Evolutionary conservation across 2,888 invertebrate species (phyloP), one percentile per base, ranked within the genome.

Genomic region (Reticulitermes lucifugus): DNA sequence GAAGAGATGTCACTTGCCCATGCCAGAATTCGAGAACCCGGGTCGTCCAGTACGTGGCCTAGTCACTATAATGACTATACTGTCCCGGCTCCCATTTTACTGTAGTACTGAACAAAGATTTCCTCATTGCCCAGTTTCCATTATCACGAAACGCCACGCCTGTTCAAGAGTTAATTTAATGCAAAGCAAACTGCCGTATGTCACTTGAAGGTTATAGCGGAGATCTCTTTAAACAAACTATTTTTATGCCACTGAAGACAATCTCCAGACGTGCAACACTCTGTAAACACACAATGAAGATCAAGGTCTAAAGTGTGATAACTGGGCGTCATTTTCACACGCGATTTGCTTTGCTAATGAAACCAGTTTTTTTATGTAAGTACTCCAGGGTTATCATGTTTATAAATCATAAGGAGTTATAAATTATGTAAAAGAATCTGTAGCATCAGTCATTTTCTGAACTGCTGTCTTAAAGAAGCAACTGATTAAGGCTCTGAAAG

Each of bases 241-340:
- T 46, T 46, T 12, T 7, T 7, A 46, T 65, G 25, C 55, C 55
- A 18, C 18, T 55, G 14, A 55, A 55, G 14, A 55, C 55, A 55
- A 55, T 55, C 55, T 55, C 55, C 55, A 18, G 5, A 55, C 55
- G 12, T 65, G 7, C 6, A 65, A 65, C 65, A 65, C 65, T n/a
- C 60, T 60, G 21, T 60, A 65, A 10, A 10, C 12, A 65, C n/a
- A 65, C n/a, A 25, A 10, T 25, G n/a, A 65, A 25, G 65, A 25
- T n/a, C n/a, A n/a, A 65, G 65, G 65, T 25, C n/a, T 65, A 65
- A 65, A n/a, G 65, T 65, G 65, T 65, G n/a, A 65, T 65, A 65
- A 65, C n/a, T n/a, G 25, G 65, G n/a, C n/a, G 25, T 25, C 25
- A 65, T 65, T 65, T 65, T 65, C 6, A 65, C 25, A n/a, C n/a